phyloP scores from a whole-genome alignment of 23 tunicate species.

The Clavelina lepadiformis region DNA sequence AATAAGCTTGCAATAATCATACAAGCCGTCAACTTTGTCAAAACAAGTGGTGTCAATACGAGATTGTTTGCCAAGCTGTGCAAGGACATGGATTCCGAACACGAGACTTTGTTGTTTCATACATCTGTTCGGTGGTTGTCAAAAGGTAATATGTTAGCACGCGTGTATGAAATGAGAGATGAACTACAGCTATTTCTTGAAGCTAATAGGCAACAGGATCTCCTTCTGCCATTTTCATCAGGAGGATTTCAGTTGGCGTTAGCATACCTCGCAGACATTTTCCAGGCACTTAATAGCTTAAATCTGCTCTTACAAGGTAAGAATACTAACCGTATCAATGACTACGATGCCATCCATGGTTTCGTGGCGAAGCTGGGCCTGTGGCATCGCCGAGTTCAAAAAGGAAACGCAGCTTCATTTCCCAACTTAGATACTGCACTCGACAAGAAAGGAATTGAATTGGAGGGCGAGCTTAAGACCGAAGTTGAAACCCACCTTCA shows the following conservation, averaged over 20 bases:
- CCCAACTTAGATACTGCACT: conserved; percentile 28
- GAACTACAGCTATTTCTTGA: conserved; percentile 32
- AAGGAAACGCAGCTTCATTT: conserved; percentile 28
- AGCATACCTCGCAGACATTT: conserved; percentile 41
- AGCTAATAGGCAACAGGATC: conserved; percentile 29
- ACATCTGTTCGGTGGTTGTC: conserved; percentile 45
- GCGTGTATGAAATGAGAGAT: conserved; percentile 51
- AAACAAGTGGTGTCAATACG: conserved; percentile 30
- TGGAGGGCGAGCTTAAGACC: conserved; percentile 26
- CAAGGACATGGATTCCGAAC: conserved; percentile 39
- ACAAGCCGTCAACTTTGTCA: conserved; percentile 27
- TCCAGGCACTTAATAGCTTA: conserved; percentile 19
- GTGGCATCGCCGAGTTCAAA: conserved; percentile 52
- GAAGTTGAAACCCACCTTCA: conserved; percentile 20
- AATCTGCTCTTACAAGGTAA: conserved; percentile 36
- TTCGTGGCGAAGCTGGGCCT: conserved; percentile 42
- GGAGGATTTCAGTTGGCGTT: conserved; percentile 30
- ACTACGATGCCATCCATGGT: conserved; percentile 35
- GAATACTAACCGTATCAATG: conserved; percentile 36
- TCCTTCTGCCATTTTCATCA: conserved; percentile 27
- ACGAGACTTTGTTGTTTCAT: conserved; percentile 39
- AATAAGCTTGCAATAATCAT: conserved; percentile 29
- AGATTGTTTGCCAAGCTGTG: conserved; percentile 48
- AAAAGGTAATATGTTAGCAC: conserved; percentile 39
- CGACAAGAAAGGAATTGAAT: conserved; percentile 6